Evolutionary conservation across 2,888 invertebrate genomes (phyloP), one percentile per base, ranked within the genome.

Genomic region (Amblyteles armatorius): DNA sequence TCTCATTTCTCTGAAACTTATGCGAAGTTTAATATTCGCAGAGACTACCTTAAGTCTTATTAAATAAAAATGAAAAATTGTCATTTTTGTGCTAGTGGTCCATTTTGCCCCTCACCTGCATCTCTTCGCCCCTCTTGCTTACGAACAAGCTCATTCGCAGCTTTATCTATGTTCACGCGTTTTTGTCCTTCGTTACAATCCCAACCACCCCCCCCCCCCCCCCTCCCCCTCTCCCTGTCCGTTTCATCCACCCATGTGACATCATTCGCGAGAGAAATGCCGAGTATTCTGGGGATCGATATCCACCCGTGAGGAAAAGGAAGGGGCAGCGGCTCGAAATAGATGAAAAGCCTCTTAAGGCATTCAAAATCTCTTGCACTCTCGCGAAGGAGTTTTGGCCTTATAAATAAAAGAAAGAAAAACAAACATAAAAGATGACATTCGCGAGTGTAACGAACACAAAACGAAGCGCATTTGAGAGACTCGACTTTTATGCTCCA

Each of bases 251-350:
- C 33, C 11, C 6, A 60, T 63, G 60, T 63, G 33, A 50, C 63
- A 65, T 65, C 63, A 76, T 76, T 76, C 11, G 65, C 33, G 50
- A 77, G 80, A 73, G 84, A 88, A 85, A 79, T 83, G 67, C 80
- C 81, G 71, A 71, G 63, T 55, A 79, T 52, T 65, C 2, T 19
- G 36, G 73, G 89, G 91, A 91, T 91, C 91, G 88, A 91, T 91
- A 87, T 77, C 44, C 83, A 55, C 74, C 69, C 63, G 72, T 78
- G 83, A n/a, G 29, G 4, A 63, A 4, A 16, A 3, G 60, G 33
- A 7, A 16, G n/a, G 80, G 77, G 82, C 77, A 86, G 85, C 81
- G 81, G 87, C 91, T 87, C 79, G 86, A 91, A 91, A 90, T 91
- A 91, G 90, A 90, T 52, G 86, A 83, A 68, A 52, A 52, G 84